Evolutionary conservation across 1,140 invertebrate species (phyloP).

Genomic region (Zaprionus gabonicus): DNA sequence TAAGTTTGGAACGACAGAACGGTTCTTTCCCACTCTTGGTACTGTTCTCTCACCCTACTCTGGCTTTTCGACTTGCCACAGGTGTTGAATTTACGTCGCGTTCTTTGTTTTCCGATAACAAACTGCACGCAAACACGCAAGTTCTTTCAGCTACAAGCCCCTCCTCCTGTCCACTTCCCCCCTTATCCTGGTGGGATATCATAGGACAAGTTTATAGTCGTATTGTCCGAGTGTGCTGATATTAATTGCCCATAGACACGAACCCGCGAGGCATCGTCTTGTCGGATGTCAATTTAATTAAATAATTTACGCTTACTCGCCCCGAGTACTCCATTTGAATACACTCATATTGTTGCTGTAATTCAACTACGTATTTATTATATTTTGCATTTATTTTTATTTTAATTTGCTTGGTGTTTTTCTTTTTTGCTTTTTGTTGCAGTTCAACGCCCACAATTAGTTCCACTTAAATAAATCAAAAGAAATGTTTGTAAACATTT

Average conservation of each 20-base stretch:
- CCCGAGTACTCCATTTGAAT: conserved; percentile 39
- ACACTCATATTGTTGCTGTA: conserved; percentile 34
- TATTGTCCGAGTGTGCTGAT: conserved; percentile 50
- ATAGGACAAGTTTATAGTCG: conserved; percentile 10
- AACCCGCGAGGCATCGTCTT: conserved; percentile 23
- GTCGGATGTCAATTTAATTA: conserved; percentile 68
- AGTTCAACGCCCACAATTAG: conserved; percentile 82
- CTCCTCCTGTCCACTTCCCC: not conserved
- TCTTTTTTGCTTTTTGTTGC: conserved; percentile 60
- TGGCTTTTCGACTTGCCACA: conserved; percentile 32
- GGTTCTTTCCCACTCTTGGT: too few relatives aligned
- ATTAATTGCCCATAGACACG: conserved; percentile 77
- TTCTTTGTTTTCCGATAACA: conserved; percentile 64
- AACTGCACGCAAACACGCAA: conserved; percentile 71
- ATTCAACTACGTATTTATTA: conserved; percentile 16
- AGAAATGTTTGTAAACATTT: conserved; percentile 75
- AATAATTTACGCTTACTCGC: conserved; percentile 60
- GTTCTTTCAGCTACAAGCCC: conserved; percentile 22
- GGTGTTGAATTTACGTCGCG: conserved; percentile 74
- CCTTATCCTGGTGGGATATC: conserved; percentile 5
- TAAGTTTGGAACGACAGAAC: not conserved
- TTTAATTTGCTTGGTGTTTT: conserved; percentile 43
- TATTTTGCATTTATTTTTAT: conserved; percentile 31
- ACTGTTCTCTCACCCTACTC: not conserved
- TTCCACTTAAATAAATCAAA: conserved; percentile 83